Evolutionary conservation across 2,888 invertebrate species (phyloP), one percentile per base, ranked within the genome.

Genomic region (Chorisops tibialis): DNA sequence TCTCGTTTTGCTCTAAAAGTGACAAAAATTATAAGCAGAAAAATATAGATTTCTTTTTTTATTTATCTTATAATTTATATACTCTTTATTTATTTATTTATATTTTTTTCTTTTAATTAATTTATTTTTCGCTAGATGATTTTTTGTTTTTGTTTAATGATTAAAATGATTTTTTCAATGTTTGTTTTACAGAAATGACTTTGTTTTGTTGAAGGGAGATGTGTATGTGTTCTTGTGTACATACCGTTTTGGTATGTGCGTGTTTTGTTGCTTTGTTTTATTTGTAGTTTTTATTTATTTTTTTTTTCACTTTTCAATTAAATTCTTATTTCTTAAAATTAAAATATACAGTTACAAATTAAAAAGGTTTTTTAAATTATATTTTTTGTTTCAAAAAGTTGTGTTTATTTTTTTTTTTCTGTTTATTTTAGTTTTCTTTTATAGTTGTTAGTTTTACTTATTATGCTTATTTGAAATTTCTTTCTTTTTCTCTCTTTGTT

Each of bases 11-110:
- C 24, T 59, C 49, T 59, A 59, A 48, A 45, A 30, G 56, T 56
- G 56, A 56, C 48, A 48, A 48, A n/a, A 59, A 59, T 59, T 58
- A 48, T 38, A 59, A 48, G 49, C 59, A 59, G 59, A 59, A 59
- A 59, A 48, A 49, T 59, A 47, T 47, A 59, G 38, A 24, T 58
- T 58, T 59, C 24, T 9, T 48, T 48, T 48, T 38, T 48, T n/a
- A n/a, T n/a, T n/a, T 24, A 14, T 37, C 38, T 48, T 45, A 38
- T 59, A 47, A 59, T 59, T 48, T 59, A 59, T 59, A 59, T 59
- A 48, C 47, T 48, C 47, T 48, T 59, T 59, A 37, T 59, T 35
- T 38, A 22, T 48, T 48, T 41, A 11, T 41, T 16, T 41, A 16
- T 41, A 18, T 41, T 14, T 9, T 41, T 30, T 43, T 47, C 48